Conservation (phyloP, 2,113 vertebrate genomes). For the Burhinus oedicnemus region DNA sequence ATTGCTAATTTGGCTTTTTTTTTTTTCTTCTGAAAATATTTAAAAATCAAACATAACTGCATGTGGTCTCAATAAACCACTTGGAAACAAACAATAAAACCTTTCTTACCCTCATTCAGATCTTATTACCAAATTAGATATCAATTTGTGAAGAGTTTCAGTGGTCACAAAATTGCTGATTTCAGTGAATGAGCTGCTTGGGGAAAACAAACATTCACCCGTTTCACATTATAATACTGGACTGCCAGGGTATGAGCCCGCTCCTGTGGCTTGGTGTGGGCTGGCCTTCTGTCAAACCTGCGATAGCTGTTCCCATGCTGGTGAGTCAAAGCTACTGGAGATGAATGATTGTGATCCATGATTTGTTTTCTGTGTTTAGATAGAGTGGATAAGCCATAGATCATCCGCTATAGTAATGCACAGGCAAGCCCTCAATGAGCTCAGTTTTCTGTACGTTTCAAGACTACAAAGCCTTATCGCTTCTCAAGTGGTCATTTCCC, state of each 20-base stretch:
- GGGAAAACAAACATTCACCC: background rate
- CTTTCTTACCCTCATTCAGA: background rate
- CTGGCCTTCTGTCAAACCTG: background rate
- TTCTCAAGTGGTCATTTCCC: background rate
- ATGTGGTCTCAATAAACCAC: background rate
- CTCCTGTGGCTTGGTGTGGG: background rate
- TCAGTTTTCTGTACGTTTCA: background rate
- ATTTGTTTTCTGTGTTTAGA: background rate
- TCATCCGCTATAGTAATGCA: background rate
- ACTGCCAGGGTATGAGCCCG: background rate
- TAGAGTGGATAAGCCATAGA: background rate
- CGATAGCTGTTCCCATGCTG: background rate
- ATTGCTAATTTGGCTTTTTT: background rate
- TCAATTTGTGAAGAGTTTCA: background rate
- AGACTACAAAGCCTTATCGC: background rate
- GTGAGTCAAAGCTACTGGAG: background rate
- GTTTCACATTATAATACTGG: background rate
- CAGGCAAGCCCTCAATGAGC: background rate
- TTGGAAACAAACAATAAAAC: background rate
- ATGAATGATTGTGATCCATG: accelerated
- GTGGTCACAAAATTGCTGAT: background rate
- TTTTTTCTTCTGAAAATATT: background rate
- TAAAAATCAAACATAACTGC: background rate
- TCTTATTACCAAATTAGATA: background rate
- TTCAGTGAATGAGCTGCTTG: background rate